Evolutionary conservation across 2,888 invertebrate species (phyloP).

Genomic region (Drosophila acutilabella): DNA sequence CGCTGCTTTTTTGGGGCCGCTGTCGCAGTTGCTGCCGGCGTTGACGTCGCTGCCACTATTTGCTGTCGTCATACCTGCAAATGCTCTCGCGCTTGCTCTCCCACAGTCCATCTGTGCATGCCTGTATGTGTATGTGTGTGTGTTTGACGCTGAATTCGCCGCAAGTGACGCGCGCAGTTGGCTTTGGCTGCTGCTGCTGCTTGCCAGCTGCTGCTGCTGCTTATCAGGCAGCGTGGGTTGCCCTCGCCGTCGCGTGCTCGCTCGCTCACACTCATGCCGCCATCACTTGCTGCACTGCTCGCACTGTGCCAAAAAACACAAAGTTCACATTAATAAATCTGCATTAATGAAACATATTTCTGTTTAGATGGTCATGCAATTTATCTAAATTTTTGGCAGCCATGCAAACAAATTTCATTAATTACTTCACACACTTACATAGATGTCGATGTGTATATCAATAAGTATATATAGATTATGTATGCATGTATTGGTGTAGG

Average conservation of each 20-base stretch:
- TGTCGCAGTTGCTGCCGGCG: slow-evolving; percentile 2
- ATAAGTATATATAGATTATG: not conserved
- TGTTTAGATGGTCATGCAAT: slow-evolving; percentile 36
- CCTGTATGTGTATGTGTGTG: no score
- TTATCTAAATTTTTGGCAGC: slow-evolving; percentile 55
- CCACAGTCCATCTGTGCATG: not conserved
- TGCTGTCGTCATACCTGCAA: slow-evolving; percentile 54
- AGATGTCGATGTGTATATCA: not conserved
- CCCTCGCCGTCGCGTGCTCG: slow-evolving; percentile 30
- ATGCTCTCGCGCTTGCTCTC: slow-evolving; percentile 3
- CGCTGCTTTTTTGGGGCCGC: slow-evolving; percentile 42
- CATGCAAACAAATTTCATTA: slow-evolving; percentile 62
- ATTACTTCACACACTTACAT: slow-evolving; percentile 34
- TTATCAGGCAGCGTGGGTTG: slow-evolving; percentile 57
- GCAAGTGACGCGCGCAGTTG: slow-evolving; percentile 55
- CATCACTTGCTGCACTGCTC: slow-evolving; percentile 6
- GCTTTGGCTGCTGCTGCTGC: slow-evolving; percentile 20
- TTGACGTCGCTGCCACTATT: slow-evolving; percentile 4
- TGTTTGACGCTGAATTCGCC: slow-evolving; percentile 46
- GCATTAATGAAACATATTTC: slow-evolving; percentile 55
- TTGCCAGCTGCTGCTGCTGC: slow-evolving; percentile 36
- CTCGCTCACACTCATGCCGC: slow-evolving; percentile 3
- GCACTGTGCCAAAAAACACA: slow-evolving; percentile 17
- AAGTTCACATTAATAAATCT: slow-evolving; percentile 52
- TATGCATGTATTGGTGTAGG: slow-evolving; percentile 3